Evolutionary conservation across 2,888 invertebrate species (phyloP).

Genomic region (Tachystola acroxantha): DNA sequence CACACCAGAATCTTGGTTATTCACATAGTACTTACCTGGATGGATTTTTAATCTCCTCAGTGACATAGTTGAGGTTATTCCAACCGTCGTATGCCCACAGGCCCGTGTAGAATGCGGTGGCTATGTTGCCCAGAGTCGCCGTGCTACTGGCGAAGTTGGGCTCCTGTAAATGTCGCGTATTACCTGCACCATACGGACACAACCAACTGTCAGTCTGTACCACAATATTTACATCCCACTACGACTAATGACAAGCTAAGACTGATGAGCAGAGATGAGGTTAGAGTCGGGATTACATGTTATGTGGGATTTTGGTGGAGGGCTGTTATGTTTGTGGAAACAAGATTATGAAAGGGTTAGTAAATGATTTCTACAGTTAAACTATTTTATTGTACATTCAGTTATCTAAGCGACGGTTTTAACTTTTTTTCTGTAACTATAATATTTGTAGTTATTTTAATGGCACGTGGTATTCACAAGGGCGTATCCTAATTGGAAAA

Average conservation of each 20-base stretch:
- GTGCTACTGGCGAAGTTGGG: slow-evolving; percentile 85
- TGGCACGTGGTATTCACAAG: no score
- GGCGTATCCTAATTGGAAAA: no score
- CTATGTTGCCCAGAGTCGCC: slow-evolving; percentile 89
- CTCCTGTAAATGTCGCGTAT: slow-evolving; percentile 90
- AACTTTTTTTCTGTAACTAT: no score
- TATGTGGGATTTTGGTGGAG: not conserved
- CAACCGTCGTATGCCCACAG: slow-evolving; percentile 98
- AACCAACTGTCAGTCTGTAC: slow-evolving; percentile 66
- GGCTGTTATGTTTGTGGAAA: not conserved
- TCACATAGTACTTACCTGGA: slow-evolving; percentile 84
- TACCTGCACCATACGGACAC: slow-evolving; percentile 82
- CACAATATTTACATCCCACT: slow-evolving; percentile 52
- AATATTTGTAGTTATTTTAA: no score
- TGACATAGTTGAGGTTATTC: slow-evolving; percentile 99
- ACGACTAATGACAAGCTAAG: slow-evolving; percentile 17
- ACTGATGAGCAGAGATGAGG: not conserved
- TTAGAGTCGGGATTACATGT: not conserved
- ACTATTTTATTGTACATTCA: no score
- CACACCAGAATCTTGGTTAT: no score
- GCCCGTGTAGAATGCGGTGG: slow-evolving; percentile 96
- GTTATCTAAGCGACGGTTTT: no score
- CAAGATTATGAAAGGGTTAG: not conserved
- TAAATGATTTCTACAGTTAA: not conserved
- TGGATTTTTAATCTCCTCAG: slow-evolving; percentile 99